Conservation (phyloP, 2,797 vertebrate species). For the Alectoris magna region DNA sequence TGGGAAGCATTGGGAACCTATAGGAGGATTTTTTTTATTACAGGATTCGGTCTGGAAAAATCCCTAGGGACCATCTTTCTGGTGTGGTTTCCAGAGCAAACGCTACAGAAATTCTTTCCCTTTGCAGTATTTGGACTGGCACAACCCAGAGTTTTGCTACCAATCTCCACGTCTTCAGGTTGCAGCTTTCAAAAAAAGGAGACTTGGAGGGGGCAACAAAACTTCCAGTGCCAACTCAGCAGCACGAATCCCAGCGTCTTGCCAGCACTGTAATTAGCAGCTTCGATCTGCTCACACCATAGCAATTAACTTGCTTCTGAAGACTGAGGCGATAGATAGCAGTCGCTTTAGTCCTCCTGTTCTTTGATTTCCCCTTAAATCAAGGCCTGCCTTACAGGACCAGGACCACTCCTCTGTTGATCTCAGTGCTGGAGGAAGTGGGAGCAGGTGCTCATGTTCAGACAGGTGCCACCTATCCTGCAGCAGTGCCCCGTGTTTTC, state of each 20-base stretch:
- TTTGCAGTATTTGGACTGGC: not conserved
- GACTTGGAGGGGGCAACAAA: not conserved
- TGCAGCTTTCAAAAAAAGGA: not conserved
- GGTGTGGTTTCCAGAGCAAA: constrained; percentile 11
- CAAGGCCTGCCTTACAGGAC: not conserved
- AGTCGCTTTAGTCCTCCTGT: not conserved
- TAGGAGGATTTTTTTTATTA: not conserved
- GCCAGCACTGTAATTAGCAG: not conserved
- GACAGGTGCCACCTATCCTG: not conserved
- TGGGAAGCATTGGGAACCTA: not conserved
- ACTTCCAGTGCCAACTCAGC: not conserved
- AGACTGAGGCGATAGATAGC: not conserved
- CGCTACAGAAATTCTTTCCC: constrained; percentile 1
- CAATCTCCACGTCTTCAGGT: not conserved
- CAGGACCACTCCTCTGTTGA: not conserved
- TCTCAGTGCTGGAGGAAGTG: not conserved
- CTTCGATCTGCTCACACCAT: not conserved
- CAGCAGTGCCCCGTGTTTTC: not conserved
- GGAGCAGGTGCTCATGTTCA: not conserved
- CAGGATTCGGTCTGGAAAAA: not conserved
- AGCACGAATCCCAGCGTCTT: not conserved
- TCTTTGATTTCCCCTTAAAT: not conserved
- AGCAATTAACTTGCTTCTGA: not conserved
- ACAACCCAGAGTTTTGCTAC: not conserved
- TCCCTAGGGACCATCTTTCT: not conserved